Conservation (phyloP, 1,140 invertebrate genomes). For the Platyscapa corneri region DNA sequence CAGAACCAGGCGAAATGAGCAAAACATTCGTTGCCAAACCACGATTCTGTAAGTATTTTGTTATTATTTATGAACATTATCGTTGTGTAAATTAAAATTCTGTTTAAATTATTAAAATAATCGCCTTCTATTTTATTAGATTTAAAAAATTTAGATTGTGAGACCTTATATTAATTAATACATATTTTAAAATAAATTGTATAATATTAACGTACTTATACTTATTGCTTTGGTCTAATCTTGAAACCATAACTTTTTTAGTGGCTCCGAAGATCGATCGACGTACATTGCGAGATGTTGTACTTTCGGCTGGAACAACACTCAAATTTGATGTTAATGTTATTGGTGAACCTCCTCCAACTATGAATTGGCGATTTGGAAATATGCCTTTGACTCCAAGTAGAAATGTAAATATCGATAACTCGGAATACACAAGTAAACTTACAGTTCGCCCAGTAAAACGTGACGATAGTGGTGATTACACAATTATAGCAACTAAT, state of each 20-base stretch:
- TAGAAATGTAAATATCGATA: slow-evolving; percentile 85
- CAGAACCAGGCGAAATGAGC: slow-evolving; percentile 89
- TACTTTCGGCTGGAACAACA: slow-evolving; percentile 91
- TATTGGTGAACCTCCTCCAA: slow-evolving; percentile 93
- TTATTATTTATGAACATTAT: slow-evolving; percentile 15
- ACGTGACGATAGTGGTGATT: slow-evolving; percentile 90
- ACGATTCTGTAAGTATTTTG: slow-evolving; percentile 80
- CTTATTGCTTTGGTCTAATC: neutral
- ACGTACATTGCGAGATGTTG: slow-evolving; percentile 90
- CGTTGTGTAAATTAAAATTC: too few species aligned
- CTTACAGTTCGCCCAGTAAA: slow-evolving; percentile 86
- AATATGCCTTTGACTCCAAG: slow-evolving; percentile 76
- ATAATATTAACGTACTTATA: too few species aligned
- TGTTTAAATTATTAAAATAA: too few species aligned
- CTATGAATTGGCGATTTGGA: slow-evolving; percentile 89
- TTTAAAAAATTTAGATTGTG: too few species aligned
- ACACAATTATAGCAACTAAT: slow-evolving; percentile 90
- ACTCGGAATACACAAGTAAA: slow-evolving; percentile 91
- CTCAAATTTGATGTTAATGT: slow-evolving; percentile 95
- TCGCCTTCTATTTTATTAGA: too few species aligned
- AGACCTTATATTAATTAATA: too few species aligned
- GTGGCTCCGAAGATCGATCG: slow-evolving; percentile 97
- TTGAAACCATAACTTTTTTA: slow-evolving; percentile 61
- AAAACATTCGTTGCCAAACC: slow-evolving; percentile 95
- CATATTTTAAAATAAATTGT: too few species aligned